Conservation (phyloP, 1,140 invertebrate genomes). For the Panagrolaimus sp. region DNA sequence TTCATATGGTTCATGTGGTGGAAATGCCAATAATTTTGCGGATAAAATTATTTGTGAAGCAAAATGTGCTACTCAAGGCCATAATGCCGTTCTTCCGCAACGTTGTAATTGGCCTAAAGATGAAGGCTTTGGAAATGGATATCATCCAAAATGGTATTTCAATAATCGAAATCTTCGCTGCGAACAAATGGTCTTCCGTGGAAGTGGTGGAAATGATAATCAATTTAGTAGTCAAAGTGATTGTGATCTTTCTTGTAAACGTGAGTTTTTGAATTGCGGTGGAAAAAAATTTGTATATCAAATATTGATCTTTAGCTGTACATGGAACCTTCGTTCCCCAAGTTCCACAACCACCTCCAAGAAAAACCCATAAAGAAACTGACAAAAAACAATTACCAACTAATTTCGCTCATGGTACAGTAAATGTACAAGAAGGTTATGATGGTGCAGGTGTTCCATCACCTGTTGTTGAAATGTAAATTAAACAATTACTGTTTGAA, state of each 20-base stretch:
- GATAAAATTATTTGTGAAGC: constrained; percentile 68
- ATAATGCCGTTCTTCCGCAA: constrained; percentile 60
- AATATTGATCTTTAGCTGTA: too few species aligned
- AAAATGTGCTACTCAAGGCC: constrained; percentile 68
- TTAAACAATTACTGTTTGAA: neutral
- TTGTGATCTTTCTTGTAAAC: constrained; percentile 72
- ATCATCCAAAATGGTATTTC: constrained; percentile 69
- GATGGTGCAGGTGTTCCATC: neutral
- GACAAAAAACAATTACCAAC: constrained; percentile 15
- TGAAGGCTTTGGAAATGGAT: constrained; percentile 63
- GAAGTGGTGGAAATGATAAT: constrained; percentile 78
- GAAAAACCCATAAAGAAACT: neutral
- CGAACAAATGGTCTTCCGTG: constrained; percentile 69
- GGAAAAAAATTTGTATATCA: too few species aligned
- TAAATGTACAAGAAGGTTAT: neutral
- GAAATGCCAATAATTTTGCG: constrained; percentile 49
- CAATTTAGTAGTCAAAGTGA: constrained; percentile 77
- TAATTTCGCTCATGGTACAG: neutral
- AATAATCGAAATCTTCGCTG: constrained; percentile 73
- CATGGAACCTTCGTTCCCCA: too few species aligned
- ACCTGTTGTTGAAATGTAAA: constrained; percentile 5
- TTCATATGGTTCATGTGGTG: constrained; percentile 67
- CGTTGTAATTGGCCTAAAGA: constrained; percentile 73
- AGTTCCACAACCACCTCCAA: constrained; percentile 6
- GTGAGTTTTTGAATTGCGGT: constrained; percentile 5